Base-by-base conservation (phyloP, 2,797 vertebrate genomes). In the Neoniphon sammara region DNA sequence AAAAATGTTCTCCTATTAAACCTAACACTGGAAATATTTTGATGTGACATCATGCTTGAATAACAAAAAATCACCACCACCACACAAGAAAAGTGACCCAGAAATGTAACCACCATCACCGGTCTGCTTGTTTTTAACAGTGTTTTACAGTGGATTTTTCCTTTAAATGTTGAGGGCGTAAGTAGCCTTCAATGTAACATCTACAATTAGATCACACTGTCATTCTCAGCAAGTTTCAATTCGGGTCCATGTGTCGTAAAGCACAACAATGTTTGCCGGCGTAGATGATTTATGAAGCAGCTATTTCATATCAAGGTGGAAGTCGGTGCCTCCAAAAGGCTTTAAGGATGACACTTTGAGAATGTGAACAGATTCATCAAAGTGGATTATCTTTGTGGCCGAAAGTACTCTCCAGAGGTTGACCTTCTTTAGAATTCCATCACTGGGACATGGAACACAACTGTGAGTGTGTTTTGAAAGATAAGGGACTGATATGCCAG, bases 311-410 rank as follows among this genome's bases (percentile, higher is more conserved):
- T 88, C 75, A 81, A 87, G 82, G 77, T 83, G 75, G 66, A 86
- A 69, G 78, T 68, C 18, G 25, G 50, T 46, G 64, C 46, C 61
- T 84, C 58, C 57, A 34, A 77, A 85, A 55, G 58, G 75, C 77
- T 86, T 83, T 74, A 65, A 84, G 79, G 66, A 81, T 82, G 82
- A 81, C 74, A 82, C 86, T 85, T 77, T 79, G 72, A 79, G 82
- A 85, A 86, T 85, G 82, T 79, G 85, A 90, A 82, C 81, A 85
- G 81, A 89, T 91, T 89, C 77, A 90, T 91, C 88, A 91, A 84
- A 85, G 83, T 89, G 80, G 87, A 87, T 89, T 87, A 88, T 90
- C 87, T 86, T 63, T 76, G 76, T 21, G 30, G 73, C 59, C 30
- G 66, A 71, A 77, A 82, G 80, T 82, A 30, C 63, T 88, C 82